Evolutionary conservation across 2,797 vertebrate genomes (phyloP), one percentile per base, ranked within the genome.

Genomic region (Stomatorhinus walkeri): DNA sequence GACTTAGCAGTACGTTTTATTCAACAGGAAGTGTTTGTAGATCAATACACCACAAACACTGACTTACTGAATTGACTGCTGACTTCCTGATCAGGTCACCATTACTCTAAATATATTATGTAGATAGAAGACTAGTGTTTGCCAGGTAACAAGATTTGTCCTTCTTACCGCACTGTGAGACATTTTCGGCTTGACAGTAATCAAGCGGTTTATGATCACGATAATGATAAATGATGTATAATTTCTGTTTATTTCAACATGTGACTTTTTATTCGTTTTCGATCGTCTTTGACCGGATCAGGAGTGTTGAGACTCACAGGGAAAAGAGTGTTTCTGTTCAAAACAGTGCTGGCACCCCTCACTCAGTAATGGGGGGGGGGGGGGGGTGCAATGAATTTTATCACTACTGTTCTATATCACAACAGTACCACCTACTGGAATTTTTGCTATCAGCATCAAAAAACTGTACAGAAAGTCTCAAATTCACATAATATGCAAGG

Each of bases 241-340:
- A 92, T 96, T 95, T 94, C 94, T 91, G 89, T 90, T 92, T 90
- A 93, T 96, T 95, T 95, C 94, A 94, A 95, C 94, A 95, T 93
- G 90, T 51, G 89, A 88, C 91, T 91, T 36, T 72, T 14, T 72
- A 72, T 36, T 93, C 88, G 90, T 94, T 95, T 94, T 95, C 94
- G 95, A 95, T 94, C 94, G 94, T 94, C 94, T 94, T 95, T 95
- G 93, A 94, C 94, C 93, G 93, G 90, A 91, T 95, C 94, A 96
- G 94, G 93, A 92, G 76, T 49, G 93, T 90, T 95, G 93, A 94
- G 93, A 94, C 94, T 93, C 94, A 94, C 94, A 95, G 94, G 94
- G 93, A 94, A 54, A 48, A 88, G 46, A 76, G 56, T 84, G 12
- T 89, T 89, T 85, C 22, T 51, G 72, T 88, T 64, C 83, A 68